Percentiles rank a stretch among this genome's conserved stretches.
Conservation (phyloP, 35 echinoderm and acorn worm species). For the Amphiura filiformis region DNA sequence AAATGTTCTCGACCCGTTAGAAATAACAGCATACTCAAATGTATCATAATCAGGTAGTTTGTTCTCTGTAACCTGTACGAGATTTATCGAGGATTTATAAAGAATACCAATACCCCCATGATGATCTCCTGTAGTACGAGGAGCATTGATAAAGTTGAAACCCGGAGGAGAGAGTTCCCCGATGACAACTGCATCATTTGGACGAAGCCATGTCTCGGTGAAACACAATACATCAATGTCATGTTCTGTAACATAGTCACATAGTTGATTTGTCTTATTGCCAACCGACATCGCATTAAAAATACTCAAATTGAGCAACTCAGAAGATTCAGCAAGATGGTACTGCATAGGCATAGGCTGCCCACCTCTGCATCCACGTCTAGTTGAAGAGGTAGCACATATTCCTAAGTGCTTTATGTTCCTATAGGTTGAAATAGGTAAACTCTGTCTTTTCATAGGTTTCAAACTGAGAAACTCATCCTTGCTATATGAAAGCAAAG, state of each 20-base stretch:
- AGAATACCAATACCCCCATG: constrained; percentile 15
- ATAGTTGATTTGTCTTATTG: constrained; percentile 28
- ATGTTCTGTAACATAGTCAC: constrained; percentile 26
- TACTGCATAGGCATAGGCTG: background rate
- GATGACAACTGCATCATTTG: constrained; percentile 29
- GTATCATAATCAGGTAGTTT: background rate
- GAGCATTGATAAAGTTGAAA: constrained; percentile 34
- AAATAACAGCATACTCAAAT: constrained; percentile 20
- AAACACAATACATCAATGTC: constrained; percentile 36
- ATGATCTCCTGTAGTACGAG: background rate
- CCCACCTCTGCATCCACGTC: background rate
- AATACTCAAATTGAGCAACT: background rate
- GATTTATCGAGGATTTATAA: background rate
- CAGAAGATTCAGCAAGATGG: too few species aligned
- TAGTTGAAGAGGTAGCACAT: background rate
- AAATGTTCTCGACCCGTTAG: background rate
- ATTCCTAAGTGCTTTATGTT: background rate
- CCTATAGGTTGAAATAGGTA: background rate
- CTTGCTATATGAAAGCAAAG: background rate
- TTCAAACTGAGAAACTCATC: background rate
- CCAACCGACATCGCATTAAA: constrained; percentile 22
- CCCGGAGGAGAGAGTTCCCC: constrained; percentile 42
- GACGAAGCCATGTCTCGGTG: constrained; percentile 43
- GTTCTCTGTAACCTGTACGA: background rate
- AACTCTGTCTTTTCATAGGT: background rate